These are phyloP conservation scores for Microcebus lehilahytsara DNA, from an alignment of 2,113 vertebrate genomes.

Conservation along the genomic window DNA sequence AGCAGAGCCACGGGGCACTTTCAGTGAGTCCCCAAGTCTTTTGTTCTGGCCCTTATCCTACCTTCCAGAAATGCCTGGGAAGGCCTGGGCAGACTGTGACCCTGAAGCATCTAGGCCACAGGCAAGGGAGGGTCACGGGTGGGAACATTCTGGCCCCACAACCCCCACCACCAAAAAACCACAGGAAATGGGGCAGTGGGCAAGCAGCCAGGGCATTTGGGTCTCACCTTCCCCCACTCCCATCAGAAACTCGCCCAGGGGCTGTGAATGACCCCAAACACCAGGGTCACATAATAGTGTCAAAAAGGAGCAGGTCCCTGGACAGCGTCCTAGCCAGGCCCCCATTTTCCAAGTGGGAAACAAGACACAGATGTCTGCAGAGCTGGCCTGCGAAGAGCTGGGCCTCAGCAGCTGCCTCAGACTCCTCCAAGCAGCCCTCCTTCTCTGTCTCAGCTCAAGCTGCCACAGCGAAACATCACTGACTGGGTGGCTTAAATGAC, in stretches of 20 bases:
- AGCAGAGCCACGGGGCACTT: not conserved
- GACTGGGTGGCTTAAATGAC: not conserved
- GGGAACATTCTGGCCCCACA: not conserved
- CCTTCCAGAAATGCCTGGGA: not conserved
- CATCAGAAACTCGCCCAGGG: not conserved
- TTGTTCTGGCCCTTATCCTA: not conserved
- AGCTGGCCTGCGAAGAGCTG: fast-evolving
- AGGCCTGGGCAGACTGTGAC: not conserved
- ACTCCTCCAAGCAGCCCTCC: not conserved
- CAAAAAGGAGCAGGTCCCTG: not conserved
- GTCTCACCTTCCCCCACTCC: not conserved
- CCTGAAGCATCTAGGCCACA: not conserved
- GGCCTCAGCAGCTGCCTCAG: not conserved
- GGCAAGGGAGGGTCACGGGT: not conserved
- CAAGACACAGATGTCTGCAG: not conserved
- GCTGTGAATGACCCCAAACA: not conserved
- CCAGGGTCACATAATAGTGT: not conserved
- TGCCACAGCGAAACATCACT: not conserved
- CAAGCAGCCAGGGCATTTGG: fast-evolving
- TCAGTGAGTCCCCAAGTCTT: not conserved
- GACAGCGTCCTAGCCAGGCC: no score
- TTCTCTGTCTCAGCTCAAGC: not conserved
- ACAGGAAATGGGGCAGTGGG: fast-evolving
- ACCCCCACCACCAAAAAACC: not conserved
- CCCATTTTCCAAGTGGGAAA: not conserved